Base-by-base conservation (phyloP, 2,113 vertebrate genomes). In the Parotia lawesii region DNA sequence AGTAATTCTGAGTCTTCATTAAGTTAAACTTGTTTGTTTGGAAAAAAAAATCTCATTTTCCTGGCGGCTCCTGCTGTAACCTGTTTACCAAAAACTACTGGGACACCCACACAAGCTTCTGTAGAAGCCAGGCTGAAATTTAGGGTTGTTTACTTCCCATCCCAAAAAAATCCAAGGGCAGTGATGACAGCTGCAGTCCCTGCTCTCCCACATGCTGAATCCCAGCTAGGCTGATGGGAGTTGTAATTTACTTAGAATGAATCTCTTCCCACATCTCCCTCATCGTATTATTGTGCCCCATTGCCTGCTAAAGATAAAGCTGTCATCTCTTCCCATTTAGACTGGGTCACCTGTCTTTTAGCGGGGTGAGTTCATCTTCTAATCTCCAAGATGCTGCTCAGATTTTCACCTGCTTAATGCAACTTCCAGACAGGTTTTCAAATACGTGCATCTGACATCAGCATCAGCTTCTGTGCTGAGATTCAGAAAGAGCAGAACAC, bases 121-220 rank as follows among this genome's bases (percentile, higher is more conserved):
- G 7, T 10, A 80, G 78, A 95, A 87, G 67, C 51, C 50, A 86
- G 47, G 33, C 85, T 93, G 90, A 94, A 96, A 93, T 92, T 73
- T 19, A 83, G 71, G 94, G 90, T 93, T 95, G 90, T 96, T 96
- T 96, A 92, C 64, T 93, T 95, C 64, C 38, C 44, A 31, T 93
- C 38, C 58, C 31, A 77, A 64, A 92, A 86, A 74, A 85, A 33
- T 84, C 45, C 83, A 86, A 94, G 84, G 91, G 76, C 73, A 85
- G 29, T 2, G 4, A 72, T 94, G 93, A 89, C 88, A 96, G 88
- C 88, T 88, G n/a, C 83, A 92, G 44, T 77, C 85, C 50, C 75
- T 62, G 56, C 64, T 96, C 90, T 94, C 83, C 72, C 79, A 82
- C 84, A 69, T 44, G 61, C 72, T 78, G 48, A 93, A 92, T 90